Evolutionary conservation across 92 coral and sea anemone genomes (phyloP), one percentile per base, ranked within the genome.

Genomic region (Epizoanthus stellaris): DNA sequence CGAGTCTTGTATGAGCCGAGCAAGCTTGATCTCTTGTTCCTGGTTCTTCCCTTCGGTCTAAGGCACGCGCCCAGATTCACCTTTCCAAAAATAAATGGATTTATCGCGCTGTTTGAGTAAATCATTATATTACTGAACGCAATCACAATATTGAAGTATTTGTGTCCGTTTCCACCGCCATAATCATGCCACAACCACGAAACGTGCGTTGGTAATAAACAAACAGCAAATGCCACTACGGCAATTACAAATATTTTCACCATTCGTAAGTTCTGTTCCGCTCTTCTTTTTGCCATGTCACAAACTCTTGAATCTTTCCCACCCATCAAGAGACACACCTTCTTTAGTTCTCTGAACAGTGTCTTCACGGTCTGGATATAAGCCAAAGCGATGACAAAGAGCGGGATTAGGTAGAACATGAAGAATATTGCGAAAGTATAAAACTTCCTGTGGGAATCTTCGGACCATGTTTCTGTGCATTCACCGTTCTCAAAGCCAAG

Each of bases 71-170:
- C 49, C 3, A 89, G 56, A 25, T 83, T 74, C 17, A 92, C 42
- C 34, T 87, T 92, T 4, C 98, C 99, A 76, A 96, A 95, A 34
- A 96, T 96, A 64, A 92, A 93, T 3, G 99, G 99, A 72, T 96
- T 96, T 23, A 93, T 89, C 1, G 94, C 92, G 42, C 98, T 95
- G 49, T 96, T 96, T 4, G 97, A 90, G 85, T 96, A 96, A 21
- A 92, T 88, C 13, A 91, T 64, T n/a, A 94, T 93, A 77, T 93
- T 91, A 30, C 93, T 77, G 76, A 96, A 96, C 1, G 86, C 87
- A 47, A 93, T 60, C 30, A 91, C 80, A 49, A 87, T 91, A 15
- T 77, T 36, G 77, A 95, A 95, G 67, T 90, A 67, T 13, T 86
- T 73, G 59, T 85, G 72, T 2, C 82, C 57, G 17, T 82, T 82